phyloP scores from a whole-genome alignment of 1,140 invertebrate genomes.

The Cardiocondyla obscurior region DNA sequence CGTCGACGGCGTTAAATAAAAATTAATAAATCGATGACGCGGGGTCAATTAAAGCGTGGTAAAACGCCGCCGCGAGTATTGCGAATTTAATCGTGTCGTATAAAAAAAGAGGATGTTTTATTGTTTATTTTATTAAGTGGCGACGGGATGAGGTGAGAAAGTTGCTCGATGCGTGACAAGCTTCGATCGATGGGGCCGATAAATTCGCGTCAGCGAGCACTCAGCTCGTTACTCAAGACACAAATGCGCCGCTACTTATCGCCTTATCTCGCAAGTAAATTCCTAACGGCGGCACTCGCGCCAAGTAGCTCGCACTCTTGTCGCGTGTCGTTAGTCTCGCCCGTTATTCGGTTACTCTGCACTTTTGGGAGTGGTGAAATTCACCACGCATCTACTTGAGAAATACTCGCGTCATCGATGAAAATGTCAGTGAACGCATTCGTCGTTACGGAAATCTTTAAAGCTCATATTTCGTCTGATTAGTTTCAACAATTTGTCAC shows the following conservation, averaged over 20 bases:
- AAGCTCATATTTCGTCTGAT: neutral
- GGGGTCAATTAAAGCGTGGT: neutral
- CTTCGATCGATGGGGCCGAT: constrained; percentile 28
- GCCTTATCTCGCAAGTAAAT: constrained; percentile 50
- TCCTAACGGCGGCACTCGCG: constrained; percentile 2
- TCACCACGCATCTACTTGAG: neutral
- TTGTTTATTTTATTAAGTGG: neutral
- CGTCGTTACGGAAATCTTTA: neutral
- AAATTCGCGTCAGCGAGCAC: constrained; percentile 36
- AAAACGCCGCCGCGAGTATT: neutral
- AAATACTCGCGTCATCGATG: neutral
- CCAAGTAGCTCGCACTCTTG: constrained; percentile 32
- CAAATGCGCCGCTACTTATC: constrained; percentile 45
- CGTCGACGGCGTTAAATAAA: neutral
- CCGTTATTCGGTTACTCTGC: constrained; percentile 26
- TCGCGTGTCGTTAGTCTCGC: constrained; percentile 49
- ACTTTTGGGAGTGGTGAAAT: constrained; percentile 13
- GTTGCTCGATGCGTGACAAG: neutral
- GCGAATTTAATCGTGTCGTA: constrained; percentile 1
- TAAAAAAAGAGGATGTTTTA: neutral
- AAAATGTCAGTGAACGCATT: neutral
- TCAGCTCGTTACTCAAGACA: constrained; percentile 40
- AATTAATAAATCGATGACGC: neutral
- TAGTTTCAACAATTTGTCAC: neutral
- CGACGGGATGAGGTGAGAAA: neutral